These are phyloP conservation scores for Hypanus sabinus DNA, from an alignment of 2,113 vertebrate genomes.

Conservation along the genomic window DNA sequence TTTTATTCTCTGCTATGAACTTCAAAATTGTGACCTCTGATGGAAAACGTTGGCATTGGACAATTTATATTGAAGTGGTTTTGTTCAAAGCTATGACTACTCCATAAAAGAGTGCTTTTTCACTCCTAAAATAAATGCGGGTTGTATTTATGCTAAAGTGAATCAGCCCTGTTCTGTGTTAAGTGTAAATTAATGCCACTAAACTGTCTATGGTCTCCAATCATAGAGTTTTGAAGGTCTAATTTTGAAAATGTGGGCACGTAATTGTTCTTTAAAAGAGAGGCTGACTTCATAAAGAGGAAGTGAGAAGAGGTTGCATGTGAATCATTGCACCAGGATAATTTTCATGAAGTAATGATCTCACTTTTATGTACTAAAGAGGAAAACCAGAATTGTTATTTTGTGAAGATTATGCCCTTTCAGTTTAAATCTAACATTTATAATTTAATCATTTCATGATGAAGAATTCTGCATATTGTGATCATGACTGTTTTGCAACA, in stretches of 20 bases:
- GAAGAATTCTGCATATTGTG: not conserved
- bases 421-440: not conserved
- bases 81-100: not conserved
- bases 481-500: not conserved
- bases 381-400: not conserved
- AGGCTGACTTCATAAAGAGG: not conserved
- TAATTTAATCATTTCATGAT: not conserved
- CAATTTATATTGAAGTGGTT: not conserved
- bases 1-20: not conserved
- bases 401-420: not conserved
- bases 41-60: not conserved
- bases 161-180: not conserved
- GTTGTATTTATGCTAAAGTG: not conserved
- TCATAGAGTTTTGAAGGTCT: not conserved
- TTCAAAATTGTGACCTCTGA: not conserved
- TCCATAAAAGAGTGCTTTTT: not conserved
- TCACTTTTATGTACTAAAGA: not conserved
- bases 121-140: not conserved
- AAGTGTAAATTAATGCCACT: slow-evolving; percentile 2
- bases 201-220: not conserved
- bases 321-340: not conserved
- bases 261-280: slow-evolving; percentile 19
- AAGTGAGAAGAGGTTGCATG: not conserved
- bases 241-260: not conserved
- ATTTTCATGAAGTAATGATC: not conserved